Evolutionary conservation across 23 tunicate genomes (phyloP), one percentile per base, ranked within the genome.

Genomic region (Pegea sp.): DNA sequence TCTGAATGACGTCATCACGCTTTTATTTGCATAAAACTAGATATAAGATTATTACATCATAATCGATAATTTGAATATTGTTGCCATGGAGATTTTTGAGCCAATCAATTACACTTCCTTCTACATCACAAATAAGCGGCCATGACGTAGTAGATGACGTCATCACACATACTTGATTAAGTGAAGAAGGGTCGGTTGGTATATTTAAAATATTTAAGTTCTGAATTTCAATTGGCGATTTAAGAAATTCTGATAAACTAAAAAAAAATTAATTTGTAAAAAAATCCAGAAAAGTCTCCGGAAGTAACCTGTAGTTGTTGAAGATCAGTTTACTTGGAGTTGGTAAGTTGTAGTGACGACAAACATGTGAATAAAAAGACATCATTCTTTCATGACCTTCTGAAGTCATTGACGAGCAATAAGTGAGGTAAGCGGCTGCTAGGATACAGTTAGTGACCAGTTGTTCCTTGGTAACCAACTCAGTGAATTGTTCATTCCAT

Each of bases 341-440:
- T 11, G 95, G 76, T 33, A 84, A 59, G 53, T 84, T 84, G 43
- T 72, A 84, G 49, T 84, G 95, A 62, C 74, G 68, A 72, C 95
- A 84, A 8, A 84, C 95, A 48, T 74, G 86, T 1, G 68, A 61
- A 62, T 84, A 84, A 51, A 67, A 84, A 24, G 68, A 52, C 26
- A 72, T 63, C 76, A 84, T 74, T 30, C 95, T 51, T 46, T 58
- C 63, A 23, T 76, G 63, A 2, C 68, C 76, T 42, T 84, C 95
- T 34, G 66, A 57, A 44, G 84, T 73, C 95, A 84, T 84, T 13
- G 57, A 68, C 5, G 84, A 72, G 56, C 95, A 84, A 44, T 84
- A 84, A 20, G 84, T 74, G 21, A 73, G 57, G 34, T 26, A 73
- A n/a, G 84, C 81, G 11, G 95, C 61, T 3, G 95, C 84, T 19